These are phyloP conservation scores for Epinotia bilunana DNA, from an alignment of 2,888 invertebrate species.

Conservation along the genomic window DNA sequence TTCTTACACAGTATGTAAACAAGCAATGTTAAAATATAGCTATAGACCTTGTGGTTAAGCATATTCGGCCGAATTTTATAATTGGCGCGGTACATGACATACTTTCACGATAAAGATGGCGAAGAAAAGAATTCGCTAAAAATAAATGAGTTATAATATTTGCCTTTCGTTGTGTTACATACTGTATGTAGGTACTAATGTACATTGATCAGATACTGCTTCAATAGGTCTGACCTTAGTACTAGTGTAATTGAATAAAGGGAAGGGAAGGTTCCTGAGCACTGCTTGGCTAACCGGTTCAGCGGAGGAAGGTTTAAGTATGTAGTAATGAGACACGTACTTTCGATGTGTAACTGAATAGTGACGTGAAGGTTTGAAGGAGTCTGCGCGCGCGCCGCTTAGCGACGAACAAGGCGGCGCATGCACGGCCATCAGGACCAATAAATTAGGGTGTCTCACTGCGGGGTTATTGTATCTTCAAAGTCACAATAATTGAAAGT, in stretches of 20 bases:
- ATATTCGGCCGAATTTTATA: not conserved
- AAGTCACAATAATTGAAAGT: no score
- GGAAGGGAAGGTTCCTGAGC: constrained; percentile 37
- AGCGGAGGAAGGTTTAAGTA: constrained; percentile 38
- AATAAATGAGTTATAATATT: no score
- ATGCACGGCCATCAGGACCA: constrained; percentile 21
- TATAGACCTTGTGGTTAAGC: not conserved
- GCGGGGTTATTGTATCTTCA: no score
- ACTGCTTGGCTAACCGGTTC: constrained; percentile 40
- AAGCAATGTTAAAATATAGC: no score
- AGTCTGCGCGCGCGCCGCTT: constrained; percentile 47
- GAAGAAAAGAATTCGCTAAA: not conserved
- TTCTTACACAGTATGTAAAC: no score
- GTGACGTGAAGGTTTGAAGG: constrained; percentile 68
- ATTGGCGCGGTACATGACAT: not conserved
- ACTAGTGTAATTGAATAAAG: constrained; percentile 37
- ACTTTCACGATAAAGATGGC: not conserved
- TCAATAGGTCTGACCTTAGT: constrained; percentile 37
- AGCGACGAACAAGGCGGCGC: constrained; percentile 16
- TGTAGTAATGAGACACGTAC: constrained; percentile 44
- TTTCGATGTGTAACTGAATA: constrained; percentile 58
- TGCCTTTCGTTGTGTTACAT: not conserved
- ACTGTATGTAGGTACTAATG: not conserved
- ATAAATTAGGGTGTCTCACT: no score
- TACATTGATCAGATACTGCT: constrained; percentile 9